These are phyloP conservation scores for Cyanoramphus novaezelandiae DNA, from an alignment of 2,113 vertebrate species.

Conservation along the genomic window DNA sequence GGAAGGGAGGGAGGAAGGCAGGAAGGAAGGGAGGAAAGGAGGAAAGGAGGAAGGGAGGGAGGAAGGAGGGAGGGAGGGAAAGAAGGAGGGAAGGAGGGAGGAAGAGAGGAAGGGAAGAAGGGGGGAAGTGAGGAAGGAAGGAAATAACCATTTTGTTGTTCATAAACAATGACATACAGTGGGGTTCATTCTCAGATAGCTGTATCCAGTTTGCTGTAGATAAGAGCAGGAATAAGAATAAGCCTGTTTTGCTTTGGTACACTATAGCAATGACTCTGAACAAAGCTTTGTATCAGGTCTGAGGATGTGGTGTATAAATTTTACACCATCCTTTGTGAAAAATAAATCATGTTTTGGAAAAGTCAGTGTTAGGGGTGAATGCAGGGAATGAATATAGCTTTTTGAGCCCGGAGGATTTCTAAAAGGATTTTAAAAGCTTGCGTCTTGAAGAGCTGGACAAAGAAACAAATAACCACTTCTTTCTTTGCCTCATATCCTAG, in stretches of 20 bases:
- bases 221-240: not conserved
- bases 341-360: not conserved
- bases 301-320: not conserved
- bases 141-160: not conserved
- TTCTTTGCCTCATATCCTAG: not conserved
- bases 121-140: too few relatives aligned
- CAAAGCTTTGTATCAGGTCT: not conserved
- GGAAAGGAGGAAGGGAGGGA: too few relatives aligned
- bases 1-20: too few relatives aligned
- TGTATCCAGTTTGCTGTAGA: not conserved
- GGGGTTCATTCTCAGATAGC: not conserved
- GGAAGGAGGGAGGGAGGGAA: too few relatives aligned
- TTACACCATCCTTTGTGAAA: not conserved
- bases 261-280: not conserved
- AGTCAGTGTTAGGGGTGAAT: not conserved
- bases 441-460: not conserved
- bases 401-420: not conserved
- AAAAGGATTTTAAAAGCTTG: not conserved
- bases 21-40: not conserved
- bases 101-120: too few relatives aligned
- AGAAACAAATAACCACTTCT: not conserved
- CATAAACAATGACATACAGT: not conserved
- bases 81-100: too few relatives aligned
- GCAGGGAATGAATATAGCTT: not conserved
- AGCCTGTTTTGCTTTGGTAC: not conserved